A percentile compares a stretch with the other conserved stretches of the same genome.
Evolutionary conservation across 2,888 invertebrate genomes (phyloP).

Genomic region (Drosophila quinaria): DNA sequence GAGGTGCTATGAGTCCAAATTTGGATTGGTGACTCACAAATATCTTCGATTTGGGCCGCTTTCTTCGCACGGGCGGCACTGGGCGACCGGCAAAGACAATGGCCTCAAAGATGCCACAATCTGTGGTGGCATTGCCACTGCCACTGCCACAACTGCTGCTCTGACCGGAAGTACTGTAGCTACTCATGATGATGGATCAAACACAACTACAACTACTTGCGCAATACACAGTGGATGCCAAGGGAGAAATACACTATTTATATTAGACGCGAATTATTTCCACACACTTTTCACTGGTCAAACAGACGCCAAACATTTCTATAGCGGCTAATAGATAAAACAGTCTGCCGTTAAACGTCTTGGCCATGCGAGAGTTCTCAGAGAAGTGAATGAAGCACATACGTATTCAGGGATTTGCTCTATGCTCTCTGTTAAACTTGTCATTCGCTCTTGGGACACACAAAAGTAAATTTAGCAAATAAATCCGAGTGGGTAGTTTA

Average conservation of each 20-base stretch:
- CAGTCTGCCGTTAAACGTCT: constrained; percentile 34
- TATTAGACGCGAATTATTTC: constrained; percentile 47
- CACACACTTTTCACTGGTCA: constrained; percentile 66
- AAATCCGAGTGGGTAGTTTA: constrained; percentile 21
- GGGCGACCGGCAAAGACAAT: constrained; percentile 80
- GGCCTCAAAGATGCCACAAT: constrained; percentile 65
- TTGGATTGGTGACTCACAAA: constrained; percentile 71
- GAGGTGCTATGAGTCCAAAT: constrained; percentile 5
- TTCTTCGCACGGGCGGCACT: constrained; percentile 83
- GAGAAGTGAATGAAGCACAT: constrained; percentile 51
- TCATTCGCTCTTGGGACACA: constrained; percentile 17
- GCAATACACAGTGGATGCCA: constrained; percentile 52
- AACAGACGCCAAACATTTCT: constrained; percentile 71
- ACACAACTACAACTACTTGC: constrained; percentile 51
- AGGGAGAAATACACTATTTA: constrained; percentile 37
- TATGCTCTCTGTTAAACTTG: constrained; percentile 34
- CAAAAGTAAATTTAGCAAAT: constrained; percentile 70
- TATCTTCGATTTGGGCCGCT: constrained; percentile 82
- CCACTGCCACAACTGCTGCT: constrained; percentile 72
- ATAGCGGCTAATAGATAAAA: constrained; percentile 30
- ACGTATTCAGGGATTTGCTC: not conserved
- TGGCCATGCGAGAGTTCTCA: constrained; percentile 38
- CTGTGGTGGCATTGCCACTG: constrained; percentile 21
- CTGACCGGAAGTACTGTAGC: constrained; percentile 79
- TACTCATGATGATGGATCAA: constrained; percentile 76